These are phyloP conservation scores for Aphaenogaster rudis DNA, from an alignment of 1,140 invertebrate species.

Conservation along the genomic window DNA sequence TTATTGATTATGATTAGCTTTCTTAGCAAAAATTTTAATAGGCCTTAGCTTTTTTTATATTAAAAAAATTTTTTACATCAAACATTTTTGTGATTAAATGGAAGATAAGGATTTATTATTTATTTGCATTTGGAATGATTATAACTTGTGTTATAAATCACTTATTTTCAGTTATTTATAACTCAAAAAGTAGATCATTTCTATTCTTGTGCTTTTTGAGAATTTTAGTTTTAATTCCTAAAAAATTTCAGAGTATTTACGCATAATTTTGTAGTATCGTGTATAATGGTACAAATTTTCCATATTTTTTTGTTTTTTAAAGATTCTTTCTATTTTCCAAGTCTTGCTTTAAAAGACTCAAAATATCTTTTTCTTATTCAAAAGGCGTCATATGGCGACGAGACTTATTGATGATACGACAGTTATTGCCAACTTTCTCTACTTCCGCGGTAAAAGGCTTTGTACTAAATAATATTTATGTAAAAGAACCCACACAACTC, in stretches of 20 bases:
- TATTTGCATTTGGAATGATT: not conserved
- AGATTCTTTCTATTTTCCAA: not conserved
- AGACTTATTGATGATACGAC: conserved; percentile 39
- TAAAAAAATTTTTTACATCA: not conserved
- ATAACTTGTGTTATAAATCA: not conserved
- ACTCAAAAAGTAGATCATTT: not conserved
- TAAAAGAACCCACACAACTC: conserved; percentile 13
- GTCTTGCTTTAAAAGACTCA: not conserved
- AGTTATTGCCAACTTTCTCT: conserved; percentile 46
- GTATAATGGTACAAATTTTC: not conserved
- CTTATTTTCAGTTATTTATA: conserved; percentile 2
- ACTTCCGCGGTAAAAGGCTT: not conserved
- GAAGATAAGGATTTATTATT: not conserved
- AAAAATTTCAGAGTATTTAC: not conserved
- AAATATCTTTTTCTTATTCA: not conserved
- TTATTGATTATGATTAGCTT: not conserved
- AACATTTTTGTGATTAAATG: not conserved
- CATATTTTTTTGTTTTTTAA: not conserved
- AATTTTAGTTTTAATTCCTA: not conserved
- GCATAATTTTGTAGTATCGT: not conserved
- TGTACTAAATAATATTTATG: conserved; percentile 44
- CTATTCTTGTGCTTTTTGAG: not conserved
- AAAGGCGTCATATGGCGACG: not conserved
- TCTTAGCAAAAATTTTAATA: not conserved
- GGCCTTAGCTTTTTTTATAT: not conserved